A percentile compares a stretch with the other conserved stretches of the same genome.
These are phyloP conservation scores for Anthonomus grandis DNA, from an alignment of 1,140 invertebrate genomes.

Conservation along the genomic window DNA sequence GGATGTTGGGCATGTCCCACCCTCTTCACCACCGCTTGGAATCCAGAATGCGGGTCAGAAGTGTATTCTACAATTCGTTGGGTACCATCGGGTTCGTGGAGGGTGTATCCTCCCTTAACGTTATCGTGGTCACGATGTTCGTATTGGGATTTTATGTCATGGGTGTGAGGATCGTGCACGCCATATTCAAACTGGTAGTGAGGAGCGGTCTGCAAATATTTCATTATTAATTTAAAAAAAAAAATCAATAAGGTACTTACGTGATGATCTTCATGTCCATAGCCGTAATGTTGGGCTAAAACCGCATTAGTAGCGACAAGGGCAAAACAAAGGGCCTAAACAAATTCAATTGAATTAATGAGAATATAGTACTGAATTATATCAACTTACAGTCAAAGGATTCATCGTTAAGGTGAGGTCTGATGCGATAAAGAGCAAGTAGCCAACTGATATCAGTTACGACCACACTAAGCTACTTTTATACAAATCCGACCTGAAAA, in stretches of 20 bases:
- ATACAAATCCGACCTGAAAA: too few relatives aligned
- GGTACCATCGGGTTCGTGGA: constrained; percentile 51
- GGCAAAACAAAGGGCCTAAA: too few relatives aligned
- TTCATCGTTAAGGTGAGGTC: too few relatives aligned
- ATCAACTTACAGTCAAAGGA: too few relatives aligned
- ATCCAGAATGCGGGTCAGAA: constrained; percentile 46
- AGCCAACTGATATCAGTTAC: too few relatives aligned
- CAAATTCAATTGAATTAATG: too few relatives aligned
- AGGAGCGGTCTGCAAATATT: constrained; percentile 13
- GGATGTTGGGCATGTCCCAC: constrained; percentile 35
- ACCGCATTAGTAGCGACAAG: background rate
- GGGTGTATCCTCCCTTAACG: constrained; percentile 49
- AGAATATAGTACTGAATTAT: too few relatives aligned
- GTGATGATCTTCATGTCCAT: constrained; percentile 11
- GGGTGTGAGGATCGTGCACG: constrained; percentile 50
- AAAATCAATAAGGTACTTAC: constrained; percentile 5
- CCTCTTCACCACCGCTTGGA: constrained; percentile 37
- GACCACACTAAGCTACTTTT: too few relatives aligned
- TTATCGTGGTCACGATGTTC: constrained; percentile 50
- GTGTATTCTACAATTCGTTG: constrained; percentile 50
- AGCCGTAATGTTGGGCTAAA: background rate
- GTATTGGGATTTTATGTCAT: constrained; percentile 51
- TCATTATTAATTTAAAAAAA: background rate
- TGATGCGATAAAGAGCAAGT: too few relatives aligned
- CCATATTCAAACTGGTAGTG: constrained; percentile 52